Conservation (phyloP, 1,140 invertebrate genomes). For the Eulimnadia texana region DNA sequence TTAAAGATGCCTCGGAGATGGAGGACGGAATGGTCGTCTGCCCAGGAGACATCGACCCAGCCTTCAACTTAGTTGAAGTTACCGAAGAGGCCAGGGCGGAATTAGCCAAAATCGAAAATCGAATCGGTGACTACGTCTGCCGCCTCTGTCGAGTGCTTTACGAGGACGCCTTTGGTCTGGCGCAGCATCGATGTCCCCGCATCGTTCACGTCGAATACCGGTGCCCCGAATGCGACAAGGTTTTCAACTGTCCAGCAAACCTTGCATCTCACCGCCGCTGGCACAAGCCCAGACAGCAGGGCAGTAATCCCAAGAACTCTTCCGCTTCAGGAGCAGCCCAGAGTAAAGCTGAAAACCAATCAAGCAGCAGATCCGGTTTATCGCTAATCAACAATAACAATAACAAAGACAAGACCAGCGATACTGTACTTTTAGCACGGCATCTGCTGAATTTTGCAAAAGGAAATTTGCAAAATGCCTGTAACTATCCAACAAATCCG, state of each 20-base stretch:
- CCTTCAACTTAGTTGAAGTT: constrained; percentile 89
- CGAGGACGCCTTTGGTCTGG: constrained; percentile 88
- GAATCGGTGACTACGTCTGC: constrained; percentile 90
- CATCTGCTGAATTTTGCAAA: not conserved
- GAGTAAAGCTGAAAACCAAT: not conserved
- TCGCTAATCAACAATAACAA: not conserved
- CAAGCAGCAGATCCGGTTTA: not conserved
- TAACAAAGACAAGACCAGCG: not conserved
- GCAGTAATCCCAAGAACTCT: not conserved
- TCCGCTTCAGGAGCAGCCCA: not conserved
- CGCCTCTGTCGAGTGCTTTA: constrained; percentile 81
- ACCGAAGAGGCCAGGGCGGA: constrained; percentile 89
- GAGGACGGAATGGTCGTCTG: constrained; percentile 44
- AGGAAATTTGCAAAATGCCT: not conserved
- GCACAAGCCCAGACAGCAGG: constrained; percentile 69
- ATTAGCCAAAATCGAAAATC: constrained; percentile 90
- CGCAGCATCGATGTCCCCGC: constrained; percentile 89
- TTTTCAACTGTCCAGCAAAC: constrained; percentile 97
- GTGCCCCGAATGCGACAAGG: constrained; percentile 96
- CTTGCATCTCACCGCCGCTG: constrained; percentile 90
- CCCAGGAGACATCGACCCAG: constrained; percentile 89
- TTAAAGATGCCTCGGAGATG: constrained; percentile 33
- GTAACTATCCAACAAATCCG: not conserved
- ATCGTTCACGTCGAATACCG: constrained; percentile 97
- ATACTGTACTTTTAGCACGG: not conserved